phyloP scores from a whole-genome alignment of 2,888 invertebrate genomes.

The Salpingus planirostris region DNA sequence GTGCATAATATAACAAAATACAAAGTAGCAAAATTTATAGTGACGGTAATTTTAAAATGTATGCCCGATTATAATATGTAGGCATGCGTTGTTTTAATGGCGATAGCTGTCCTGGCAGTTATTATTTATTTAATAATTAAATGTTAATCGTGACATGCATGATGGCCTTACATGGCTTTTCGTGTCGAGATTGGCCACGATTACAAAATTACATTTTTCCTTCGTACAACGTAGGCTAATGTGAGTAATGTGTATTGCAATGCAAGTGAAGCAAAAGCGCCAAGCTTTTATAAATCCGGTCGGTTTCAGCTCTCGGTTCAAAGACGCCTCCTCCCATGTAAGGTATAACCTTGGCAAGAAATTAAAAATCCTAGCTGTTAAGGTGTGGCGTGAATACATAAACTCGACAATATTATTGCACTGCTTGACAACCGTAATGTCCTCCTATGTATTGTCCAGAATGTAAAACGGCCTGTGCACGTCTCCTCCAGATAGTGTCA shows the following conservation, averaged over 20 bases:
- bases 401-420: constrained; percentile 34
- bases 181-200: no score
- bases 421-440: constrained; percentile 31
- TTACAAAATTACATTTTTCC: no score
- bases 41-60: neutral
- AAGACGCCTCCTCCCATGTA: no score
- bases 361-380: constrained; percentile 12
- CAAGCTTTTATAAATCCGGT: no score
- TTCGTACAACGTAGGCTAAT: no score
- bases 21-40: neutral
- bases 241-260: no score
- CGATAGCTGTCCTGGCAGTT: constrained; percentile 2
- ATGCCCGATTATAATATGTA: no score
- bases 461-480: constrained; percentile 24
- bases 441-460: constrained; percentile 14
- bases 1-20: no score
- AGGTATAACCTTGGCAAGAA: constrained; percentile 5
- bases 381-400: constrained; percentile 21
- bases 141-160: constrained; percentile 4
- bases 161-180: no score
- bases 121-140: constrained; percentile 7
- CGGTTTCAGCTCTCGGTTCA: no score
- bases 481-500: constrained; percentile 26
- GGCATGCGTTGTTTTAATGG: constrained; percentile 4
- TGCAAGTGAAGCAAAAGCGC: no score